phyloP scores from a whole-genome alignment of 2,113 vertebrate species.

The Trinectes maculatus region DNA sequence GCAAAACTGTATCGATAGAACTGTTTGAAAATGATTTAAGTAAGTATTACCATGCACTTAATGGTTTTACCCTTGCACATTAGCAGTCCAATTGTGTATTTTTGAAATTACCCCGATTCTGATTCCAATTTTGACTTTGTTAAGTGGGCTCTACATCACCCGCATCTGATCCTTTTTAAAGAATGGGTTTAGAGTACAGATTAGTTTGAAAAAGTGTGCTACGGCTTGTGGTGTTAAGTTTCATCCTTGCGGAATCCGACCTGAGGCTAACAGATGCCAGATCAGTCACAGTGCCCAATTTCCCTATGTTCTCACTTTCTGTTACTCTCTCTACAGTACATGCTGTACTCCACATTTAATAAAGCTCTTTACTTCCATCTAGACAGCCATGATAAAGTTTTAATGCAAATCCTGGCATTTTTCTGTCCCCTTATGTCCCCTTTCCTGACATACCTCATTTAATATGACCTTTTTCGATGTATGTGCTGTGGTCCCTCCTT shows the following conservation, averaged over 20 bases:
- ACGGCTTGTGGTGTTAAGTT: constrained; percentile 70
- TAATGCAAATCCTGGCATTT: constrained; percentile 5
- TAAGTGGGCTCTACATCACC: neutral
- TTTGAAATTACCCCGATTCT: neutral
- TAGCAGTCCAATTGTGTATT: neutral
- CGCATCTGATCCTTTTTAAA: constrained; percentile 42
- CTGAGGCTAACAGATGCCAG: constrained; percentile 81
- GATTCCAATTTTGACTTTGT: neutral
- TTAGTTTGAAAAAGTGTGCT: constrained; percentile 41
- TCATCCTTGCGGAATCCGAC: constrained; percentile 73
- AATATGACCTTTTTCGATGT: constrained; percentile 13
- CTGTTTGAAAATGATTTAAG: neutral
- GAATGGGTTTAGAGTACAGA: constrained; percentile 57
- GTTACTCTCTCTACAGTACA: constrained; percentile 6
- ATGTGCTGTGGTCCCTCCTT: neutral
- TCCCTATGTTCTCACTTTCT: constrained; percentile 39
- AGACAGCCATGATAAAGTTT: constrained; percentile 41
- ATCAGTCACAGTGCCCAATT: constrained; percentile 77
- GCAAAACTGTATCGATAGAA: constrained; percentile 21
- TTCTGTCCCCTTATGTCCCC: neutral
- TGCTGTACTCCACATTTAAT: constrained; percentile 25
- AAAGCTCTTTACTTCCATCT: constrained; percentile 30
- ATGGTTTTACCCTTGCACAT: neutral
- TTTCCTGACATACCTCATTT: constrained; percentile 23
- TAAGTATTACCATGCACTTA: neutral